A percentile compares a stretch with the other conserved stretches of the same genome.
These are phyloP conservation scores for Papilio demoleus DNA, from an alignment of 2,888 invertebrate species.

Conservation along the genomic window DNA sequence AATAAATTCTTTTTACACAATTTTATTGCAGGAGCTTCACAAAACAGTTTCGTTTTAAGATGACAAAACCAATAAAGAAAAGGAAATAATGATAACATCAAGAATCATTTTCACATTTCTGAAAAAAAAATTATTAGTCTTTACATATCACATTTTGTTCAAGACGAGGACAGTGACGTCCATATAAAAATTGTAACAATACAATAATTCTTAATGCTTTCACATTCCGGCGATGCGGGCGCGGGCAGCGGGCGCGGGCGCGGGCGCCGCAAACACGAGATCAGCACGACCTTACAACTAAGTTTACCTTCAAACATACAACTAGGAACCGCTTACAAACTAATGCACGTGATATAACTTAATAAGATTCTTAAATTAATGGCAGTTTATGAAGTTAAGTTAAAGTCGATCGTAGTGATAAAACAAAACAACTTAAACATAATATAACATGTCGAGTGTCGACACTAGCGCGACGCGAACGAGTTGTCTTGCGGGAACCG, in stretches of 20 bases:
- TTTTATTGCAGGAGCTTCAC: constrained; percentile 81
- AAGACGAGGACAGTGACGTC: constrained; percentile 80
- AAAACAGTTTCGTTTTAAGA: constrained; percentile 77
- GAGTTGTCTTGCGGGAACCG: constrained; percentile 68
- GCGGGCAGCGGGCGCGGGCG: no score
- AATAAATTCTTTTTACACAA: constrained; percentile 51
- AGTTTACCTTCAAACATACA: constrained; percentile 71
- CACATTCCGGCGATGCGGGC: constrained; percentile 73
- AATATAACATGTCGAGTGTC: constrained; percentile 47
- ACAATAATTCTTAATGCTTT: constrained; percentile 83
- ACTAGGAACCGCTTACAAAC: constrained; percentile 74
- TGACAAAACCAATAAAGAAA: constrained; percentile 75
- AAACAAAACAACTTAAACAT: constrained; percentile 59
- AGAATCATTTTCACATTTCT: constrained; percentile 79
- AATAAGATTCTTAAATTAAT: constrained; percentile 74
- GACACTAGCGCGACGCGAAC: constrained; percentile 62
- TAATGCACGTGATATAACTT: constrained; percentile 70
- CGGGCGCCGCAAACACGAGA: constrained; percentile 78
- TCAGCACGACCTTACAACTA: constrained; percentile 66
- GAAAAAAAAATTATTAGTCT: constrained; percentile 79
- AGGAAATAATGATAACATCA: constrained; percentile 76
- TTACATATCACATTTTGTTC: constrained; percentile 82
- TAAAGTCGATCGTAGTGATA: constrained; percentile 68
- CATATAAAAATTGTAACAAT: constrained; percentile 78
- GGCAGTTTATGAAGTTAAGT: constrained; percentile 72